phyloP scores from a whole-genome alignment of 2,797 vertebrate species.

The Coendou prehensilis region DNA sequence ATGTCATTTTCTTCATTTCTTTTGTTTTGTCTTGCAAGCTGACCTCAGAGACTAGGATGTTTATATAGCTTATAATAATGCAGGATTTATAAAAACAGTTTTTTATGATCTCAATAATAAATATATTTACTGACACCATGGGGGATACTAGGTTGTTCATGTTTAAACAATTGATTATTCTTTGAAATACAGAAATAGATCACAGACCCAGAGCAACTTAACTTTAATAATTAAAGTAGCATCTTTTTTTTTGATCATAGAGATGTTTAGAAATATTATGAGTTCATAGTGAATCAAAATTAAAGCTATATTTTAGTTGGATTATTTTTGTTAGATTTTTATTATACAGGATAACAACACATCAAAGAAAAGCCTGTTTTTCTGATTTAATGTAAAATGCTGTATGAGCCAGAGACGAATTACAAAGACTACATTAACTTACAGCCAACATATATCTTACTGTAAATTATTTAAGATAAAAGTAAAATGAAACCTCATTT shows the following conservation, averaged over 20 bases:
- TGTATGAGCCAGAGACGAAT: slow-evolving; percentile 59
- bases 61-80: slow-evolving; percentile 75
- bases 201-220: slow-evolving; percentile 59
- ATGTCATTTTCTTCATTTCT: slow-evolving; percentile 52
- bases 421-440: slow-evolving; percentile 44
- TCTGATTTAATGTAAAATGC: slow-evolving; percentile 73
- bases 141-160: slow-evolving; percentile 76
- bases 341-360: slow-evolving; percentile 68
- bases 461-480: slow-evolving; percentile 76
- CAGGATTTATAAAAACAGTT: slow-evolving; percentile 78
- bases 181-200: slow-evolving; percentile 70
- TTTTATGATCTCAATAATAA: slow-evolving; percentile 76
- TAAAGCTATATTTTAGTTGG: slow-evolving; percentile 71
- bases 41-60: slow-evolving; percentile 69
- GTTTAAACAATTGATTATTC: slow-evolving; percentile 76
- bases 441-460: not conserved
- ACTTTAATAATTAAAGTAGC: slow-evolving; percentile 82
- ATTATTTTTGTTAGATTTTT: slow-evolving; percentile 70
- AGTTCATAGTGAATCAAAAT: slow-evolving; percentile 77
- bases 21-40: slow-evolving; percentile 44
- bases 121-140: slow-evolving; percentile 75
- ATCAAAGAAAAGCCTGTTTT: slow-evolving; percentile 63
- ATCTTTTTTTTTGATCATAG: slow-evolving; percentile 63
- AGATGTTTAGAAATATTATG: slow-evolving; percentile 72
- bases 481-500: slow-evolving; percentile 49